These are phyloP conservation scores for Fukomys damarensis DNA, from an alignment of 2,113 vertebrate species.

Conservation along the genomic window DNA sequence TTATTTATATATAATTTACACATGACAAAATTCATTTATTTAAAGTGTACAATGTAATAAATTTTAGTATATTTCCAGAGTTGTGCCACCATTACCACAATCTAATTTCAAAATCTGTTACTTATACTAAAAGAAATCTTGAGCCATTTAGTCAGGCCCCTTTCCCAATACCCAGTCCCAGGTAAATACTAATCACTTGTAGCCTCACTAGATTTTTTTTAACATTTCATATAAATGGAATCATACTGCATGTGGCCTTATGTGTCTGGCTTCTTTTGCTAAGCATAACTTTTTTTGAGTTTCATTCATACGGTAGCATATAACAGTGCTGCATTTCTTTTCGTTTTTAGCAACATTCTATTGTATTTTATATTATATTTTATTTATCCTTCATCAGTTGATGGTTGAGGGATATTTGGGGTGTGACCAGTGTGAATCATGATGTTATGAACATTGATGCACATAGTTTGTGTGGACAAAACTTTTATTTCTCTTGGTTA, in stretches of 20 bases:
- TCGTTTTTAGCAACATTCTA: slow-evolving; percentile 33
- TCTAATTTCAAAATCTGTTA: slow-evolving; percentile 38
- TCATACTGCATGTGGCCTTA: not conserved
- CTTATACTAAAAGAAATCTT: slow-evolving; percentile 29
- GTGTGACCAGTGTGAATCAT: not conserved
- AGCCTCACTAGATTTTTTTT: not conserved
- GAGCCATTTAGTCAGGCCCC: not conserved
- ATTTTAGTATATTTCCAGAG: slow-evolving; percentile 23
- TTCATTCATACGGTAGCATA: slow-evolving; percentile 16
- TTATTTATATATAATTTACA: slow-evolving; percentile 15
- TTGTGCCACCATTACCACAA: not conserved
- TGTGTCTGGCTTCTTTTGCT: slow-evolving; percentile 10
- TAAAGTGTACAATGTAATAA: slow-evolving; percentile 13
- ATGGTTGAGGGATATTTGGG: not conserved
- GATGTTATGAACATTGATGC: not conserved
- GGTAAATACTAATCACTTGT: slow-evolving; percentile 20
- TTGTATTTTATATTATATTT: not conserved
- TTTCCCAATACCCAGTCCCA: not conserved
- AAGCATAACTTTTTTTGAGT: not conserved
- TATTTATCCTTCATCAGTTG: not conserved
- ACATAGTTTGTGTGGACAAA: not conserved
- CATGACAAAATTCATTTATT: not conserved
- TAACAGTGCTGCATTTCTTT: slow-evolving; percentile 8
- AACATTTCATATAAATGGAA: slow-evolving; percentile 27
- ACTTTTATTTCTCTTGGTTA: slow-evolving; percentile 48